Conservation (phyloP, 2,888 invertebrate species). For the Strigamia maritima region DNA sequence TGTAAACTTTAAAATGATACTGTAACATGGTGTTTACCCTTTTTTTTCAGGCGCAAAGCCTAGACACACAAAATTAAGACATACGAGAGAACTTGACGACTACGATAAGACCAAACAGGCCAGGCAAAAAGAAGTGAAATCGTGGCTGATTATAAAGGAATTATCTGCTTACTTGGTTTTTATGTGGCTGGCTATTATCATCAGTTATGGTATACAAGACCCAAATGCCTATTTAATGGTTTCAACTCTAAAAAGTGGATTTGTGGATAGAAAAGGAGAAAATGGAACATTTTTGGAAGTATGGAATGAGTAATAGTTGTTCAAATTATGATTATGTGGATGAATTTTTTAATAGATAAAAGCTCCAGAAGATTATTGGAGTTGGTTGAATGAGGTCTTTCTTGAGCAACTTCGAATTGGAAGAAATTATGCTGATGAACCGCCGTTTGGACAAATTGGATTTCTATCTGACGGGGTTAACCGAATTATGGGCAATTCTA, state of each 20-base stretch:
- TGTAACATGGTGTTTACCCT: too few relatives aligned
- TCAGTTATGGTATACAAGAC: conserved; percentile 54
- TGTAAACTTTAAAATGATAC: too few relatives aligned
- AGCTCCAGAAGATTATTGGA: conserved; percentile 1
- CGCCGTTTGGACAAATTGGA: conserved; percentile 55
- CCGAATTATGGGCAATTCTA: conserved; percentile 57
- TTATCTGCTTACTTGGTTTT: conserved; percentile 54
- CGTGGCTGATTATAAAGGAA: conserved; percentile 55
- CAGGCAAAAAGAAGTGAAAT: conserved; percentile 54
- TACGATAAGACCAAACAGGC: not conserved
- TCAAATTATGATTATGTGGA: not conserved
- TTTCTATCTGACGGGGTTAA: conserved; percentile 57
- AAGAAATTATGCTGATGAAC: conserved; percentile 56
- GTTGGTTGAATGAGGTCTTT: conserved; percentile 51
- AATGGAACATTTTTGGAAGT: conserved; percentile 42
- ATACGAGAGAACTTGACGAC: not conserved
- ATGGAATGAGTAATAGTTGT: not conserved
- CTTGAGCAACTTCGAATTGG: conserved; percentile 51
- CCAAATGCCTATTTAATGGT: conserved; percentile 43
- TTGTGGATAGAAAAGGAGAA: conserved; percentile 41
- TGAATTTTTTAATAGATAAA: conserved; percentile 1
- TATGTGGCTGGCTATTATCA: conserved; percentile 54
- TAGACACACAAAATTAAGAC: not conserved
- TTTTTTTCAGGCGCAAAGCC: conserved; percentile 13
- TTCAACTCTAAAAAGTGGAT: conserved; percentile 41